Base-by-base conservation (phyloP, 2,113 vertebrate species). In the Lipophrys pholis region DNA sequence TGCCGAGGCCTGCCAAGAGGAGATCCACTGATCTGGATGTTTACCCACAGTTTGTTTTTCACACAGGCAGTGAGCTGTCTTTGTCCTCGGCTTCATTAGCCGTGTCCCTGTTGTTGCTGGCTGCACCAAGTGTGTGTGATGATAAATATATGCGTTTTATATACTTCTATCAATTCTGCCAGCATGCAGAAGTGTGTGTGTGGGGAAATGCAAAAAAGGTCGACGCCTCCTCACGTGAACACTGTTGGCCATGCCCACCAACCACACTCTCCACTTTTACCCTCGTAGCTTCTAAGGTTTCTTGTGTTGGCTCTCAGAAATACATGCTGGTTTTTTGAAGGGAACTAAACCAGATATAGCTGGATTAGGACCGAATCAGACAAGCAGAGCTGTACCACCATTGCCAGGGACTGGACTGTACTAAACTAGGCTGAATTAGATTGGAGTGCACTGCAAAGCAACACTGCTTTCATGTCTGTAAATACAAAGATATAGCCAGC, bases 71-170 rank as follows among this genome's bases (percentile, higher is more conserved):
- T 49, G 73, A 69, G 64, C 76, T 62, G 60, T 66, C 73, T 83
- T 81, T 85, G 79, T 89, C 78, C 69, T 72, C 58, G 0, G 46
- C 67, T 73, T 89, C 69, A 86, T 87, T 84, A 78, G 74, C 60
- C 3, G 8, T 80, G 74, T 79, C 71, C 48, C 30, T 16, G 57
- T 56, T 50, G 69, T 71, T 45, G 38, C 48, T 30, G 53, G 58
- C 61, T 65, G 83, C 50, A 53, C 69, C 46, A 7, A 50, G 91
- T 93, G 11, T 92, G 87, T 92, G 91, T 92, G 87, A 91, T 87
- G 93, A 94, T 84, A 87, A 91, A 92, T 90, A 46, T 92, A 86
- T 91, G 36, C 17, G 92, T 90, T 86, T 81, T 88, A 30, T 30
- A 30, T 30, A 30, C 21, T 30, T 30, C 21, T 30, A 30, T 30